A percentile compares a stretch with the other conserved stretches of the same genome.
Evolutionary conservation across 2,888 invertebrate genomes (phyloP).

Genomic region (Dicyrtoma fusca): DNA sequence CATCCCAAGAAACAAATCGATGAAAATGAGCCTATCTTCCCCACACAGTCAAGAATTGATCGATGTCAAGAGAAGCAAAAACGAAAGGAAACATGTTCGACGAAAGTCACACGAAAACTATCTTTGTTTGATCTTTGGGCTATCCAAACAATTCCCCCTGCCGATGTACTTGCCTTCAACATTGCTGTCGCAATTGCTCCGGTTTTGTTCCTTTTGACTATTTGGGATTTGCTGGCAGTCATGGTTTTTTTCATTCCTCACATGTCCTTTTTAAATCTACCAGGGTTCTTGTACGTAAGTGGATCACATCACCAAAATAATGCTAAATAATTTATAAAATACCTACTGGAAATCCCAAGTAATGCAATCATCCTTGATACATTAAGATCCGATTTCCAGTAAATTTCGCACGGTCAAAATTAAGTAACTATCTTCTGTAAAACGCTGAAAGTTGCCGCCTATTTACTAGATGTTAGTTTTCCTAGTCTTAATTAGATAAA

Average conservation of each 20-base stretch:
- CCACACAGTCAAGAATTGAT: conserved; percentile 11
- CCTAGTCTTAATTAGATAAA: too few relatives aligned
- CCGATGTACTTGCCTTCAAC: conserved; percentile 1
- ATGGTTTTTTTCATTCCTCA: conserved; percentile 45
- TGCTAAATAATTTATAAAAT: too few relatives aligned
- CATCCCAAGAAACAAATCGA: conserved; percentile 1
- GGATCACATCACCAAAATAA: too few relatives aligned
- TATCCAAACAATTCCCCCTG: conserved; percentile 10
- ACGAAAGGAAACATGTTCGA: neutral
- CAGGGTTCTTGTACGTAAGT: conserved; percentile 41
- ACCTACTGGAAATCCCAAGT: too few relatives aligned
- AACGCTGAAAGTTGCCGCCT: too few relatives aligned
- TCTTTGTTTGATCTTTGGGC: conserved; percentile 13
- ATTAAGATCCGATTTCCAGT: too few relatives aligned
- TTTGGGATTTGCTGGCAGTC: conserved; percentile 49
- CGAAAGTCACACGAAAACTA: neutral
- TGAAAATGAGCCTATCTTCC: conserved; percentile 13
- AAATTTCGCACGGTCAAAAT: too few relatives aligned
- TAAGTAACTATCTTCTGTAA: too few relatives aligned
- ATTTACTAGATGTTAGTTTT: too few relatives aligned
- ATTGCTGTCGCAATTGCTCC: conserved; percentile 30
- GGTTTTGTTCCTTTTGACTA: conserved; percentile 32
- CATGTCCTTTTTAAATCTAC: conserved; percentile 42
- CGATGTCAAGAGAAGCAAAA: neutral
- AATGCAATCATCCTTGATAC: too few relatives aligned